Conservation (phyloP, 1,140 invertebrate species). For the Helicorthomorpha holstii region DNA sequence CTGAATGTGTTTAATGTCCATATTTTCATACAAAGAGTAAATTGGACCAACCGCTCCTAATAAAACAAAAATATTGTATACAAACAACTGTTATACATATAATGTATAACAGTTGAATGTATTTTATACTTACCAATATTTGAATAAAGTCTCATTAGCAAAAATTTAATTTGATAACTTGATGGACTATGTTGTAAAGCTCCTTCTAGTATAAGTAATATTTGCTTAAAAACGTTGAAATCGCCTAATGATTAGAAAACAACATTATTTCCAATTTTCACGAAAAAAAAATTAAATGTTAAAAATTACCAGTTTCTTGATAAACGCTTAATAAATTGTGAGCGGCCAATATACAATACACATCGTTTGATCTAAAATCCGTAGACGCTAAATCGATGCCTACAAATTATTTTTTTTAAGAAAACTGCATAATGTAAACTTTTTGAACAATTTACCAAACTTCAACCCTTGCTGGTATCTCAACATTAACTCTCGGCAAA, state of each 20-base stretch:
- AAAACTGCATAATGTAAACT: too few species aligned
- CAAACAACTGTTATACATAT: conserved; percentile 2
- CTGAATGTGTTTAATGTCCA: conserved; percentile 90
- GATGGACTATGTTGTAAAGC: conserved; percentile 49
- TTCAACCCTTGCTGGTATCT: conserved; percentile 21
- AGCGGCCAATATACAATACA: conserved; percentile 55
- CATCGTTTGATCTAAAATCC: conserved; percentile 39
- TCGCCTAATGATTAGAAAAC: conserved; percentile 20
- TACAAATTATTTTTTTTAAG: too few species aligned
- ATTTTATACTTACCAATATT: conserved; percentile 14
- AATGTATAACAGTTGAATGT: too few species aligned
- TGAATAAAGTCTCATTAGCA: conserved; percentile 36
- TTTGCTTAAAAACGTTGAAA: conserved; percentile 41
- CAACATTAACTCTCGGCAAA: conserved; percentile 18
- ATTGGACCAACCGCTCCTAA: conserved; percentile 48
- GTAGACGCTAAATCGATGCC: conserved; percentile 30
- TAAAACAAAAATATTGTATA: background rate
- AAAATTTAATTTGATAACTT: conserved; percentile 58
- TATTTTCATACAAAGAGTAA: conserved; percentile 39
- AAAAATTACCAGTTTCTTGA: conserved; percentile 29
- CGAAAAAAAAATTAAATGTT: conserved; percentile 1
- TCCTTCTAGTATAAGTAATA: conserved; percentile 44
- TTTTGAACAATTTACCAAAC: conserved; percentile 20
- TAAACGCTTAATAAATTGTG: conserved; percentile 56
- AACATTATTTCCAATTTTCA: too few species aligned